These are phyloP conservation scores for Periophthalmus magnuspinnatus DNA, from an alignment of 2,797 vertebrate species.

Conservation along the genomic window DNA sequence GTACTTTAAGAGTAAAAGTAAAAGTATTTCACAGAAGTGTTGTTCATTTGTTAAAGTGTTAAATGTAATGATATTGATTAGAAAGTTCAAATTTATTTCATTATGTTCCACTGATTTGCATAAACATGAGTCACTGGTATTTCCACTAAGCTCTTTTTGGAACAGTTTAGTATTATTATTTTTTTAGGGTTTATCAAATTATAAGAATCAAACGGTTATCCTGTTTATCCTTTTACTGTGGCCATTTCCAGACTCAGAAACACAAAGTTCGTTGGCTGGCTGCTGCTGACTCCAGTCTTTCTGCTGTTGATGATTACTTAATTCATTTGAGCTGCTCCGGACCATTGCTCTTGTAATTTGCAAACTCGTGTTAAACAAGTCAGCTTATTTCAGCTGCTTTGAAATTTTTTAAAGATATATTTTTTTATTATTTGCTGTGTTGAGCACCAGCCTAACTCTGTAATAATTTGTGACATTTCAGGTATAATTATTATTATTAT, in stretches of 20 bases:
- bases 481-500: no score
- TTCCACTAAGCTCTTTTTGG: background rate
- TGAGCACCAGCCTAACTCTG: no score
- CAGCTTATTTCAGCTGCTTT: constrained; percentile 12
- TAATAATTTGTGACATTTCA: no score
- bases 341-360: constrained; percentile 48
- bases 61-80: no score
- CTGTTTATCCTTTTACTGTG: background rate
- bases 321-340: constrained; percentile 7
- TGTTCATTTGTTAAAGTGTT: no score
- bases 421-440: no score
- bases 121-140: background rate
- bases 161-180: background rate
- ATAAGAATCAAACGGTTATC: background rate
- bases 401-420: no score
- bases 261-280: no score
- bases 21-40: no score
- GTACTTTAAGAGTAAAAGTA: no score
- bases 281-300: constrained; percentile 25
- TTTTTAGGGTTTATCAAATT: background rate
- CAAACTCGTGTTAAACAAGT: background rate
- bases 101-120: background rate
- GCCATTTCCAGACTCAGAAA: no score
- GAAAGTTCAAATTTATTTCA: no score
- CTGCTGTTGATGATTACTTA: constrained; percentile 58